These are phyloP conservation scores for Ascaphus truei DNA, from an alignment of 2,113 vertebrate species.

Conservation along the genomic window DNA sequence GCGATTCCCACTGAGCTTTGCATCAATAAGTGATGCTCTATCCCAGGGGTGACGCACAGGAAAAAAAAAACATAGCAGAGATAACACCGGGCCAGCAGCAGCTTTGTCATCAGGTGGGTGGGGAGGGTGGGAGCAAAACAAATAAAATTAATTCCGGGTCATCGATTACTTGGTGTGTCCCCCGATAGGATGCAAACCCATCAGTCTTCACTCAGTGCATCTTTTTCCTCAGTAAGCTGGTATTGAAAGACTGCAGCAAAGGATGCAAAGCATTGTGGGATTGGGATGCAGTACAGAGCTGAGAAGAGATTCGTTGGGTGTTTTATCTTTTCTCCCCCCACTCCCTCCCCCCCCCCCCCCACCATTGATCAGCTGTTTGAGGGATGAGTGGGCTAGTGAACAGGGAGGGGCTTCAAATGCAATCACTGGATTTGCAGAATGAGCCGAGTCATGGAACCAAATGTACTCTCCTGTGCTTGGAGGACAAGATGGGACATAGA, in stretches of 20 bases:
- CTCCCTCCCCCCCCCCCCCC: too few relatives aligned
- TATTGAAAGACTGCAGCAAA: conserved; percentile 81
- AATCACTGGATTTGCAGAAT: conserved; percentile 44
- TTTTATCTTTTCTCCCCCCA: conserved; percentile 45
- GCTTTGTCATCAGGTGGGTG: conserved; percentile 48
- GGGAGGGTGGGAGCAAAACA: neutral
- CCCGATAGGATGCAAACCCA: conserved; percentile 53
- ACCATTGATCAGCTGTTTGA: conserved; percentile 68
- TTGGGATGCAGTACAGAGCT: conserved; percentile 76
- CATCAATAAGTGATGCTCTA: conserved; percentile 45
- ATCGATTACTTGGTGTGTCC: conserved; percentile 58
- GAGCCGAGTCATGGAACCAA: conserved; percentile 32
- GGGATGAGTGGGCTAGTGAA: conserved; percentile 49
- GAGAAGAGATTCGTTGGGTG: conserved; percentile 64
- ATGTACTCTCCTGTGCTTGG: neutral
- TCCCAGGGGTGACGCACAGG: conserved; percentile 56
- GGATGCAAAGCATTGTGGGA: conserved; percentile 74
- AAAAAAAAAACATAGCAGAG: conserved; percentile 49
- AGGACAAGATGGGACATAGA: neutral
- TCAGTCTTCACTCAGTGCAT: conserved; percentile 68
- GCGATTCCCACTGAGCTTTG: conserved; percentile 40
- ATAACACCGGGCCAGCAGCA: conserved; percentile 53
- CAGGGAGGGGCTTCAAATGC: conserved; percentile 33
- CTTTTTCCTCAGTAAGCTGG: conserved; percentile 63
- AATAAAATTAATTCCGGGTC: conserved; percentile 50